Evolutionary conservation across 2,113 vertebrate genomes (phyloP), one percentile per base, ranked within the genome.

Genomic region (Dasyornis broadbenti): DNA sequence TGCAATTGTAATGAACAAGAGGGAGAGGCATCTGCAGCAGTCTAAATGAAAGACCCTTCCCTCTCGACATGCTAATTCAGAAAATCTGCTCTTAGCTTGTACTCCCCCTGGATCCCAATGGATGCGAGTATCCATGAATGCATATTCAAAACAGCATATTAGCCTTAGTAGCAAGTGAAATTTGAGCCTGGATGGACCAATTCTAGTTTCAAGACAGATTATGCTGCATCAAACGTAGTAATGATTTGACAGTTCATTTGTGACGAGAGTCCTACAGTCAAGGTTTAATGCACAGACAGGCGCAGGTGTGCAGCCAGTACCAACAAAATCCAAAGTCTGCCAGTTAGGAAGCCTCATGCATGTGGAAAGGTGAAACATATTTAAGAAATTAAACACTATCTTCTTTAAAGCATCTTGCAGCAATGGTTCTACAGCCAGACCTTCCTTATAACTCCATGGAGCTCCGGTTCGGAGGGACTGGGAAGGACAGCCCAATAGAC

Each of bases 1-100:
- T 99, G 99, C 99, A 99, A 99, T 99, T 99, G 99, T 99, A 99
- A 99, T 99, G 99, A 99, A 99, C 99, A 99, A 99, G 99, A 99
- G 98, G 98, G 98, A 98, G 98, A 98, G 98, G 99, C 99, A 99
- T 99, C 99, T 99, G 99, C 98, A 99, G 98, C 98, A 98, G 96
- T 98, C 98, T 97, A 98, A 99, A 98, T 98, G 98, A 98, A 99
- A 98, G 98, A 98, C 98, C 98, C 98, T 98, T 99, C 98, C 98
- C 98, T 99, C 98, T 98, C 98, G 96, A 99, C 99, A 99, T 99
- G 99, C 99, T 99, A 99, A 99, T 99, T 99, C 98, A 97, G 98
- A 99, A 99, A 98, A 99, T 99, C 99, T 99, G 99, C 99, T 99
- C 99, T 98, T 98, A 98, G 99, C 99, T 97, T 98, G 98, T 98